Evolutionary conservation across 2,888 invertebrate species (phyloP).

Genomic region (Megastigmus dorsalis): DNA sequence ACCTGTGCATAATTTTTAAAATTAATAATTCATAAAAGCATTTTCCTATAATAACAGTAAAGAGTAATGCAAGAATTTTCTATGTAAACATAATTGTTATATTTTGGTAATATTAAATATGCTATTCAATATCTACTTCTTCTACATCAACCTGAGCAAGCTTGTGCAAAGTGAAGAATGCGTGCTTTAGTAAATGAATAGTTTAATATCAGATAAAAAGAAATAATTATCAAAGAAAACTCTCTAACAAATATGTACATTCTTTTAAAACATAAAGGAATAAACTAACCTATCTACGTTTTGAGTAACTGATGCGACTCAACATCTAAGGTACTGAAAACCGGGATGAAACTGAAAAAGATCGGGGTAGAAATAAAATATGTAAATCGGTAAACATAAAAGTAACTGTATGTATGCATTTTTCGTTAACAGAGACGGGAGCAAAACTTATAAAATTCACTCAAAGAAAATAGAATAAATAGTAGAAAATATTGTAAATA

Average conservation of each 20-base stretch:
- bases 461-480: slow-evolving; percentile 7
- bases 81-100: slow-evolving; percentile 5
- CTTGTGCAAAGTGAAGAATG: slow-evolving; percentile 52
- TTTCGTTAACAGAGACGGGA: neutral
- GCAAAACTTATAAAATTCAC: slow-evolving; percentile 14
- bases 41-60: neutral
- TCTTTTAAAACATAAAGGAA: slow-evolving; percentile 42
- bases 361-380: slow-evolving; percentile 60
- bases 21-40: neutral
- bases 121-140: slow-evolving; percentile 17
- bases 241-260: slow-evolving; percentile 16
- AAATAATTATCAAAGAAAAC: slow-evolving; percentile 7
- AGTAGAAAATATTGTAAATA: neutral
- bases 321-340: slow-evolving; percentile 65
- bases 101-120: slow-evolving; percentile 27
- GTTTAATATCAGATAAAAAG: slow-evolving; percentile 20
- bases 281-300: slow-evolving; percentile 65
- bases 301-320: slow-evolving; percentile 63
- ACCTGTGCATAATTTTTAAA: slow-evolving; percentile 76
- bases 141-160: slow-evolving; percentile 38
- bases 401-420: slow-evolving; percentile 31
- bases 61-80: slow-evolving; percentile 10
- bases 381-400: slow-evolving; percentile 34
- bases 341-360: slow-evolving; percentile 67
- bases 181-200: slow-evolving; percentile 43